Evolutionary conservation across 2,797 vertebrate genomes (phyloP).

Genomic region (Helostoma temminkii): DNA sequence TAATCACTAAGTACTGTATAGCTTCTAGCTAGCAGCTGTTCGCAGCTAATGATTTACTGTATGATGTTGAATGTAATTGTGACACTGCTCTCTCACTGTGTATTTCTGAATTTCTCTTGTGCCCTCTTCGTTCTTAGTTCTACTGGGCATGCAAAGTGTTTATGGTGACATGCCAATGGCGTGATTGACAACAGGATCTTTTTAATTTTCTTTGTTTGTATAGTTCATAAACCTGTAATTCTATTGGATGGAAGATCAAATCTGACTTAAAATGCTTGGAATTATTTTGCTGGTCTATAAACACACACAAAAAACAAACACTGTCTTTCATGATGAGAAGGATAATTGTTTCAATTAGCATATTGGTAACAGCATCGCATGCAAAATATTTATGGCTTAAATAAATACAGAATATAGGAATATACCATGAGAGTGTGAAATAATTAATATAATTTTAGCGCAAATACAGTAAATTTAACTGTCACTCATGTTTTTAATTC

Average conservation of each 20-base stretch:
- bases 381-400: conserved; percentile 9
- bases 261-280: no score
- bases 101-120: no score
- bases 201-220: no score
- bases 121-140: no score
- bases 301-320: no score
- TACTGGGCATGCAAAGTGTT: no score
- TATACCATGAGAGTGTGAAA: no score
- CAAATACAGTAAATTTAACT: background rate
- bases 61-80: background rate
- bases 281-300: no score
- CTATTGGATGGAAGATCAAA: no score
- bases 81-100: background rate
- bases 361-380: conserved; percentile 22
- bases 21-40: background rate
- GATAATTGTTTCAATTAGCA: background rate
- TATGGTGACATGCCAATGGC: no score
- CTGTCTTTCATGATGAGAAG: background rate
- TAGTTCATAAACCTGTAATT: no score
- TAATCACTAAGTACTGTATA: background rate
- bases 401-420: background rate
- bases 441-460: background rate
- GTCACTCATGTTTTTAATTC: background rate
- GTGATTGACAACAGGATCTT: no score
- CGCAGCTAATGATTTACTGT: background rate